Conservation (phyloP, 2,888 invertebrate species). For the Heliconius erato region DNA sequence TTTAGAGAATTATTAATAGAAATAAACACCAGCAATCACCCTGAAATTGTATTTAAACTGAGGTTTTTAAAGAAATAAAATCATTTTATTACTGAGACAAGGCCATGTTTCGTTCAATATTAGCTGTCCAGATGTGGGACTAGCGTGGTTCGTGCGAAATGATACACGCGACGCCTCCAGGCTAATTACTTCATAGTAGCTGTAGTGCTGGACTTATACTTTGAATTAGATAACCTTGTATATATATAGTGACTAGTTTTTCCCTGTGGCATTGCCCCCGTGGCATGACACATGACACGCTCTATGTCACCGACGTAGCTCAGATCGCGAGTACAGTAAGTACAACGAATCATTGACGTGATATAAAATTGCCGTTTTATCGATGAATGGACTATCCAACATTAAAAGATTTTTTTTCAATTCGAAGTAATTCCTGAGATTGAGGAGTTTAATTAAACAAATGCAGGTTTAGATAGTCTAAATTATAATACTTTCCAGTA, state of each 20-base stretch:
- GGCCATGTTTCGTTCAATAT: not conserved
- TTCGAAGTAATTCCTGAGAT: too few relatives aligned
- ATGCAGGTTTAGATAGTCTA: too few relatives aligned
- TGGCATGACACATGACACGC: too few relatives aligned
- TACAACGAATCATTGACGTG: too few relatives aligned
- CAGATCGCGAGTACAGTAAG: too few relatives aligned
- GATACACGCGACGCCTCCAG: slow-evolving; percentile 59
- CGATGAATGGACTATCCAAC: too few relatives aligned
- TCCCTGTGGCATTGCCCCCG: not conserved
- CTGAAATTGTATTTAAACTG: not conserved
- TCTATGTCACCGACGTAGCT: too few relatives aligned
- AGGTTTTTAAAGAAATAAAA: not conserved
- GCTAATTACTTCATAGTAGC: slow-evolving; percentile 59
- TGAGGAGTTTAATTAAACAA: too few relatives aligned
- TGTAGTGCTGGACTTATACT: slow-evolving; percentile 50
- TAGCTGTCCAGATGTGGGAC: slow-evolving; percentile 38
- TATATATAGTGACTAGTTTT: not conserved
- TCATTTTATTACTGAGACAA: not conserved
- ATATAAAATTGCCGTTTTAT: too few relatives aligned
- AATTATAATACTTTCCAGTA: too few relatives aligned
- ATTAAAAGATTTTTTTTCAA: too few relatives aligned
- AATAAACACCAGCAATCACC: not conserved
- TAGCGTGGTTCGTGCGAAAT: slow-evolving; percentile 45
- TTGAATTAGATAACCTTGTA: not conserved
- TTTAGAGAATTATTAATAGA: not conserved